Conservation (phyloP, 2,888 invertebrate genomes). For the Phaedon cochleariae region DNA sequence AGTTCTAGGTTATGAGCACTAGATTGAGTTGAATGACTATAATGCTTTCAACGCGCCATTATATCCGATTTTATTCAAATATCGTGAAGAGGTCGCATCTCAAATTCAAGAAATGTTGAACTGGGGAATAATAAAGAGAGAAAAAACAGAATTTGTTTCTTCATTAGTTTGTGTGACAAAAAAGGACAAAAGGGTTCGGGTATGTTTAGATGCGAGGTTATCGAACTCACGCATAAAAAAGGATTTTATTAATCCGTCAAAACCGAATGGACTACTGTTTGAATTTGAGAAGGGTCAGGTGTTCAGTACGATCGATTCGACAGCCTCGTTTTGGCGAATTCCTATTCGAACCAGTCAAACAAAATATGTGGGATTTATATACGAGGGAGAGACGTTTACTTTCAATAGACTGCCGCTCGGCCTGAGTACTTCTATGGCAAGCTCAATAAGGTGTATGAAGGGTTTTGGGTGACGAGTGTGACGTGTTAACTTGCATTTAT, state of each 20-base stretch:
- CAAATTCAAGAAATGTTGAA: slow-evolving; percentile 22
- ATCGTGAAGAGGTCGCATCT: too few relatives aligned
- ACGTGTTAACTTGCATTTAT: neutral
- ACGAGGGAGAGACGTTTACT: too few relatives aligned
- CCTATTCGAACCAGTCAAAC: slow-evolving; percentile 16
- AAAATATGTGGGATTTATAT: slow-evolving; percentile 27
- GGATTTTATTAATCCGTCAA: slow-evolving; percentile 27
- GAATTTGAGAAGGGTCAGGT: slow-evolving; percentile 13
- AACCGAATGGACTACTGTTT: slow-evolving; percentile 7
- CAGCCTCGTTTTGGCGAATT: slow-evolving; percentile 32
- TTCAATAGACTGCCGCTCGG: slow-evolving; percentile 10
- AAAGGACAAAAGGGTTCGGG: slow-evolving; percentile 25
- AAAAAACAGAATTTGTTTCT: slow-evolving; percentile 13
- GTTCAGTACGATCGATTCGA: slow-evolving; percentile 17
- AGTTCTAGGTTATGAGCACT: neutral
- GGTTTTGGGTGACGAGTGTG: neutral
- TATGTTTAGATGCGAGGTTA: slow-evolving; percentile 34
- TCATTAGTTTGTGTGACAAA: too few relatives aligned
- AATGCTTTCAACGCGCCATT: neutral
- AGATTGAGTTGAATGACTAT: neutral
- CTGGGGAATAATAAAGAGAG: slow-evolving; percentile 18
- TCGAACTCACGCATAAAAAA: slow-evolving; percentile 23
- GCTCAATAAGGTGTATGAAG: neutral
- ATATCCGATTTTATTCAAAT: neutral
- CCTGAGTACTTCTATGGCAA: neutral